These are phyloP conservation scores for Oikopleura dioica DNA, from an alignment of 23 tunicate species.

Conservation along the genomic window DNA sequence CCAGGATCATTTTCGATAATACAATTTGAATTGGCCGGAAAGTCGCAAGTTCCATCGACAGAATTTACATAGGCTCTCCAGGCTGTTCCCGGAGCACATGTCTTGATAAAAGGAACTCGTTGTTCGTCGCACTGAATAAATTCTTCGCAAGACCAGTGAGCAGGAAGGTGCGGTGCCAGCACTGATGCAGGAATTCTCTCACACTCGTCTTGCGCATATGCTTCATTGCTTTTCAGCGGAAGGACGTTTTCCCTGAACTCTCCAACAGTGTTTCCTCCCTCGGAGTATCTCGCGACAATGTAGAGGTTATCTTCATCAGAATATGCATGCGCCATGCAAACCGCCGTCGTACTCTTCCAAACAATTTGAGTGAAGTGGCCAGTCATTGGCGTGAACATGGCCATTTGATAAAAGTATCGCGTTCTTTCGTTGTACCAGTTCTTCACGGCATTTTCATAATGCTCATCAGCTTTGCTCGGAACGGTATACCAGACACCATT, in stretches of 20 bases:
- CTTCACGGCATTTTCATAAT: background rate
- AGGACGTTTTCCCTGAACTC: background rate
- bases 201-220: too few relatives aligned
- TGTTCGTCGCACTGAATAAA: constrained; percentile 7
- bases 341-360: constrained; percentile 29
- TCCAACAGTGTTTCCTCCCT: background rate
- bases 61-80: too few relatives aligned
- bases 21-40: too few relatives aligned
- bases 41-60: too few relatives aligned
- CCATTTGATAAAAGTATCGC: background rate
- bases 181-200: background rate
- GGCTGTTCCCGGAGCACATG: too few relatives aligned
- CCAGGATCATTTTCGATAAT: too few relatives aligned
- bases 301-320: background rate
- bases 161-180: background rate
- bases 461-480: background rate
- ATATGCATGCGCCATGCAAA: constrained; percentile 43
- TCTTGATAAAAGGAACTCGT: background rate
- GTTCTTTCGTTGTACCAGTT: background rate
- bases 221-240: too few relatives aligned
- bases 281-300: background rate
- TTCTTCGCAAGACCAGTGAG: background rate
- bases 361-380: constrained; percentile 94
- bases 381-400: background rate
- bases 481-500: background rate